Percentiles rank a stretch among this genome's conserved stretches.
phyloP scores from a whole-genome alignment of 2,888 invertebrate species.

The Corythucha ciliata region DNA sequence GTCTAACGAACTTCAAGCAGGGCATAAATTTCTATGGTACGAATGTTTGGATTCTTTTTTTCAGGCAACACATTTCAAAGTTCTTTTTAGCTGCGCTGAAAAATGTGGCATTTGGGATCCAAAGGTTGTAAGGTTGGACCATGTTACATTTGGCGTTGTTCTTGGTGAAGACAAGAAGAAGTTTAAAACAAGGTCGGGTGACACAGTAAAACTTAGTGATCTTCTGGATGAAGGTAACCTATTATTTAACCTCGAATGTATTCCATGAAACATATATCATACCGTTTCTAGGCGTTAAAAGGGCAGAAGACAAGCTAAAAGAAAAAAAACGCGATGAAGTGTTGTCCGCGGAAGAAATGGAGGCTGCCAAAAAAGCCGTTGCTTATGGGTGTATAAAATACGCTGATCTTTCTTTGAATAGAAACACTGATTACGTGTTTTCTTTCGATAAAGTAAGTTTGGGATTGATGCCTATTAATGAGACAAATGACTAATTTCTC shows the following conservation, averaged over 20 bases:
- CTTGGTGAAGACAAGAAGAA: slow-evolving; percentile 98
- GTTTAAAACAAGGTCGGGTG: slow-evolving; percentile 96
- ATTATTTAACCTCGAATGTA: background rate
- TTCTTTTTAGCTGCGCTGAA: slow-evolving; percentile 69
- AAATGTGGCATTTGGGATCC: slow-evolving; percentile 64
- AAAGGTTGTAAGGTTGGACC: slow-evolving; percentile 61
- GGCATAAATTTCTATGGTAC: no score
- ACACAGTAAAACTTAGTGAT: slow-evolving; percentile 78
- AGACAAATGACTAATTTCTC: background rate
- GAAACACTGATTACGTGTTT: slow-evolving; percentile 90
- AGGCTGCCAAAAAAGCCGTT: slow-evolving; percentile 75
- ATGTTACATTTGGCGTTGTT: slow-evolving; percentile 93
- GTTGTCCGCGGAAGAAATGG: slow-evolving; percentile 68
- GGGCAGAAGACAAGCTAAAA: slow-evolving; percentile 68
- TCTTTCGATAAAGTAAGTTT: slow-evolving; percentile 80
- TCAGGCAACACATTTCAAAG: slow-evolving; percentile 58
- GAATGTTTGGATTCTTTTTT: slow-evolving; percentile 26
- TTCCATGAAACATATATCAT: no score
- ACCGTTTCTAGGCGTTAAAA: slow-evolving; percentile 53
- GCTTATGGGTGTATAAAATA: slow-evolving; percentile 99
- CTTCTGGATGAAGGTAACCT: slow-evolving; percentile 73
- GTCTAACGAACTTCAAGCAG: background rate
- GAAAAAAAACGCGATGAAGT: slow-evolving; percentile 83
- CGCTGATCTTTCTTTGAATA: slow-evolving; percentile 88
- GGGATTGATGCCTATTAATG: no score